Conservation (phyloP, 2,797 vertebrate genomes). For the Salarias fasciatus region DNA sequence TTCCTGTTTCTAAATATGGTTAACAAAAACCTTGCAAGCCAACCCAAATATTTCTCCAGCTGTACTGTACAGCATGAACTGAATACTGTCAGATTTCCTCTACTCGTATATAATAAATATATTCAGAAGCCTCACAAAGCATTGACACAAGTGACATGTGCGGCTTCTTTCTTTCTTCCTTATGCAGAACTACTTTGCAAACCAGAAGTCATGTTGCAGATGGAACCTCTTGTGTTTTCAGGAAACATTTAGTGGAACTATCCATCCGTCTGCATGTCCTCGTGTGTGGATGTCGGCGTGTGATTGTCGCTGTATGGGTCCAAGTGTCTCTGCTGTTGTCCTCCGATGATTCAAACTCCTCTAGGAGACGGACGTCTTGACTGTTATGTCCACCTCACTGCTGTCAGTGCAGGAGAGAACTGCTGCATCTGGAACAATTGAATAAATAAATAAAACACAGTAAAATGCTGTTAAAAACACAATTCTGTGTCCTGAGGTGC, state of each 20-base stretch:
- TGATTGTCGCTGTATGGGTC: conserved; percentile 17
- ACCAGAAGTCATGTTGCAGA: no score
- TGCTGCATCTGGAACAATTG: conserved; percentile 40
- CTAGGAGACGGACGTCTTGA: conserved; percentile 62
- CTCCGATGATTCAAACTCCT: conserved; percentile 26
- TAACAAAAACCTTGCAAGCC: not conserved
- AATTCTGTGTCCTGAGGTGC: conserved; percentile 5
- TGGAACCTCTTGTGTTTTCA: not conserved
- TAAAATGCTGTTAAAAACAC: conserved; percentile 15
- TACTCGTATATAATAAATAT: not conserved
- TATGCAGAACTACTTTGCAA: not conserved
- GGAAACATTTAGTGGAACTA: not conserved
- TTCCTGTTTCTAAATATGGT: not conserved
- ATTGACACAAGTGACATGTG: not conserved
- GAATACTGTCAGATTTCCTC: not conserved
- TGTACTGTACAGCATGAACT: not conserved
- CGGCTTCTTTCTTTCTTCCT: not conserved
- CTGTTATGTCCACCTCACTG: conserved; percentile 36
- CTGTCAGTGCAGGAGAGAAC: conserved; percentile 51
- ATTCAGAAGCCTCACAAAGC: not conserved
- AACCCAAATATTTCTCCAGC: not conserved
- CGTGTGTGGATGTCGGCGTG: conserved; percentile 31
- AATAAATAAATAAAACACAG: no score
- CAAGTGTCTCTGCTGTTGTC: conserved; percentile 26
- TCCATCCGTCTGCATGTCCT: not conserved